These are phyloP conservation scores for Cyprinodon brontotheroides DNA, from an alignment of 2,113 vertebrate species.

Conservation along the genomic window DNA sequence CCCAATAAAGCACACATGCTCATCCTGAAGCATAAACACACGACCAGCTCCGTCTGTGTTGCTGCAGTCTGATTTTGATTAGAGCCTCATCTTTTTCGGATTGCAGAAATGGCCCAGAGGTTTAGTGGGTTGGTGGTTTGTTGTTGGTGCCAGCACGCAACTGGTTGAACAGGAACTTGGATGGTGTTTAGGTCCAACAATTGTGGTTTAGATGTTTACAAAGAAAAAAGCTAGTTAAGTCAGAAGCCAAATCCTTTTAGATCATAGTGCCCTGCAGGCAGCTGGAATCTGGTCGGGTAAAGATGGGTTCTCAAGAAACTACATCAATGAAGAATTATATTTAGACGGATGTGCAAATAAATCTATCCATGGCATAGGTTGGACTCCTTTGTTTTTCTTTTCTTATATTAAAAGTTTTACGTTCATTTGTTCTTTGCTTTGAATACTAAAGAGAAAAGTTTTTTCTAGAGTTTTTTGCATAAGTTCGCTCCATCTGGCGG, in stretches of 20 bases:
- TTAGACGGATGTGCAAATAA: not conserved
- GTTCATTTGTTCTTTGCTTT: not conserved
- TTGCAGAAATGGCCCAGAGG: constrained; percentile 68
- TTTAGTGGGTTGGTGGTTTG: constrained; percentile 68
- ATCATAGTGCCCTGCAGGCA: constrained; percentile 27
- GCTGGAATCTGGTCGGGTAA: not conserved
- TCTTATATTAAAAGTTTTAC: not conserved
- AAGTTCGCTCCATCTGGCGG: too few relatives aligned
- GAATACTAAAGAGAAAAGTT: not conserved
- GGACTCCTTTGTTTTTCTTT: not conserved
- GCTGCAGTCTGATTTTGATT: constrained; percentile 75
- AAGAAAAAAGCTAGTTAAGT: constrained; percentile 35
- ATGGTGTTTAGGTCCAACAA: constrained; percentile 66
- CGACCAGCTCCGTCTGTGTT: constrained; percentile 62
- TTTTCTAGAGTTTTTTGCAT: not conserved
- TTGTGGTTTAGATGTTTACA: constrained; percentile 59
- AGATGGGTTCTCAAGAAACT: constrained; percentile 10
- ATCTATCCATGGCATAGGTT: not conserved
- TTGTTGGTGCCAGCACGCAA: constrained; percentile 62
- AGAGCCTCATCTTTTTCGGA: constrained; percentile 72
- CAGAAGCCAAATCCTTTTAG: constrained; percentile 50
- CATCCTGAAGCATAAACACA: constrained; percentile 55
- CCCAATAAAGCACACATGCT: constrained; percentile 50
- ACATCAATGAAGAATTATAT: constrained; percentile 2
- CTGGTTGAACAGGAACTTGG: constrained; percentile 66